phyloP scores from a whole-genome alignment of 2,888 invertebrate species.

The Orthonevra nobilis region DNA sequence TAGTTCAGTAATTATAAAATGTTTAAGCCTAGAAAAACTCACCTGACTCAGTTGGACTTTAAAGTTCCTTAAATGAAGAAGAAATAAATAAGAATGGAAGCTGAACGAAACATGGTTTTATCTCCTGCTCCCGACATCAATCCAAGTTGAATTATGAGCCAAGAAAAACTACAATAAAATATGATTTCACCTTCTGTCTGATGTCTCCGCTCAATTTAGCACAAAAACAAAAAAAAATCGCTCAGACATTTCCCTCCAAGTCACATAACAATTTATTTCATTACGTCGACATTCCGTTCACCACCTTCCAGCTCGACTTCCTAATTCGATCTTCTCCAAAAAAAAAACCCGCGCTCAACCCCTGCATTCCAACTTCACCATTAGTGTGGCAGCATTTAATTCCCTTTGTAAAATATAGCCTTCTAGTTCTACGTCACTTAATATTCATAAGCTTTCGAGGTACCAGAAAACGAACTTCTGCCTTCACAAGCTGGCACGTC shows the following conservation, averaged over 20 bases:
- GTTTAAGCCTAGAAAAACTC: no score
- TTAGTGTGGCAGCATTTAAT: conserved; percentile 63
- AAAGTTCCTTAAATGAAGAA: no score
- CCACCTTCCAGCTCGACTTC: conserved; percentile 1
- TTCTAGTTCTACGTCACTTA: conserved; percentile 48
- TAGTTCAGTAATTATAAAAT: no score
- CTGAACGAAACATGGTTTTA: no score
- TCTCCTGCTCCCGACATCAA: no score
- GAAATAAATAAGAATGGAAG: no score
- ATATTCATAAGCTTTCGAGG: conserved; percentile 59
- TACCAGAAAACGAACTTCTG: neutral
- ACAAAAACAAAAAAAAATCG: neutral
- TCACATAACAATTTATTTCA: conserved; percentile 59
- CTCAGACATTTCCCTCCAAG: no score
- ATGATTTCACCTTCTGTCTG: no score
- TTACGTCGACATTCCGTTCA: conserved; percentile 25
- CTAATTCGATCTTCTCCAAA: conserved; percentile 15
- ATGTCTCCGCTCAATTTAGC: neutral
- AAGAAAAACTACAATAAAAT: no score
- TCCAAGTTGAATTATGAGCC: no score
- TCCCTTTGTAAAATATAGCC: conserved; percentile 65
- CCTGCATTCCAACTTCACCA: conserved; percentile 16
- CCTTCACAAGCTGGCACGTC: conserved; percentile 44
- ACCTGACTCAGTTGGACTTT: no score
- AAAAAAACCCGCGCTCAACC: neutral